These are phyloP conservation scores for Cabera pusaria DNA, from an alignment of 2,888 invertebrate genomes.

Conservation along the genomic window DNA sequence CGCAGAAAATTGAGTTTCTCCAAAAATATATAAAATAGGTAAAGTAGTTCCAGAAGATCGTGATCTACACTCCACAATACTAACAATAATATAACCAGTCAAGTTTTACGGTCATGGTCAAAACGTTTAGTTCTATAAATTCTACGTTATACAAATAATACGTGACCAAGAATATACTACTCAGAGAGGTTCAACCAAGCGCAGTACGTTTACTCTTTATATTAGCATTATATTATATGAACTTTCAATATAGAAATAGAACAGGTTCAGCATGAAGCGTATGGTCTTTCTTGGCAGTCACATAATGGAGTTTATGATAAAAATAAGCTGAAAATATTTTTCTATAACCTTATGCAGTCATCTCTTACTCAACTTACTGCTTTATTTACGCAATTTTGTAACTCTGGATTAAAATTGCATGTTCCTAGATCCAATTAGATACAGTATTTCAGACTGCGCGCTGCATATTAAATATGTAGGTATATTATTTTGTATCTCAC, in stretches of 20 bases:
- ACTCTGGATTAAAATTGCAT: no score
- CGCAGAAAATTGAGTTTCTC: no score
- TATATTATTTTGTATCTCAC: no score
- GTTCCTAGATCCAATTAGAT: no score
- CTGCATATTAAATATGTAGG: no score
- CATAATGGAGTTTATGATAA: slow-evolving; percentile 8
- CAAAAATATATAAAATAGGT: neutral
- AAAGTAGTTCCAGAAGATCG: slow-evolving; percentile 1
- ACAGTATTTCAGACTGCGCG: no score
- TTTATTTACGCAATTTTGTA: no score
- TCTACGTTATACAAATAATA: slow-evolving; percentile 25
- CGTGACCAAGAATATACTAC: slow-evolving; percentile 18
- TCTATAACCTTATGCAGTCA: no score
- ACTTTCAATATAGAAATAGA: slow-evolving; percentile 30
- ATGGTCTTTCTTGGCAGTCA: slow-evolving; percentile 13
- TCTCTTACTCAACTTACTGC: no score
- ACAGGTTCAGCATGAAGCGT: slow-evolving; percentile 13
- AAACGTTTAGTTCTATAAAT: slow-evolving; percentile 23
- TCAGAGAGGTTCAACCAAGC: slow-evolving; percentile 5
- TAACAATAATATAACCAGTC: slow-evolving; percentile 6
- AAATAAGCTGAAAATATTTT: neutral
- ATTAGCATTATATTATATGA: slow-evolving; percentile 35
- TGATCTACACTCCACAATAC: slow-evolving; percentile 8
- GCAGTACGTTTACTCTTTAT: slow-evolving; percentile 31
- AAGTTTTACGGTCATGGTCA: slow-evolving; percentile 20